Evolutionary conservation across 2,888 invertebrate species (phyloP).

Genomic region (Cerceris ruficornis): DNA sequence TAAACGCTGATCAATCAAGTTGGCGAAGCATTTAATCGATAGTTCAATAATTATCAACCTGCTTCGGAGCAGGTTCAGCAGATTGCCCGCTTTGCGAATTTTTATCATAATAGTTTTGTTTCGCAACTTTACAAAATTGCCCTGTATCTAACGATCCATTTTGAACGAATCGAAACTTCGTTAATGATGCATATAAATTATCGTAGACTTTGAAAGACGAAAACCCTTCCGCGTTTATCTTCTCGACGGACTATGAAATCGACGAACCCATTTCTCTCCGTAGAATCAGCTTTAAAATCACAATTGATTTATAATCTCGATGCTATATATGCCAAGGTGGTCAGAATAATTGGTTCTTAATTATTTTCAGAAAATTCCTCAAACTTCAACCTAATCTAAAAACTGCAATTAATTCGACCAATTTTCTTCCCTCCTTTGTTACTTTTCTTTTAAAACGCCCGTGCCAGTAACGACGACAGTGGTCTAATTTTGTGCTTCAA

Average conservation of each 20-base stretch:
- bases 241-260: conserved; percentile 15
- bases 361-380: too few species aligned
- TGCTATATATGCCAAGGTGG: too few species aligned
- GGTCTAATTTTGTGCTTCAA: too few species aligned
- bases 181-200: conserved; percentile 51
- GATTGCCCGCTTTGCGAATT: conserved; percentile 61
- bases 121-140: conserved; percentile 56
- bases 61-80: conserved; percentile 46
- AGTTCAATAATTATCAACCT: conserved; percentile 74
- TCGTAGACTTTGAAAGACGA: conserved; percentile 15
- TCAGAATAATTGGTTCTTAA: too few species aligned
- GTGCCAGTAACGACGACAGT: too few species aligned
- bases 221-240: neutral
- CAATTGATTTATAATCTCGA: too few species aligned
- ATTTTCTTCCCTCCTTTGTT: too few species aligned
- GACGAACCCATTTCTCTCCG: conserved; percentile 2
- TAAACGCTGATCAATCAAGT: conserved; percentile 73
- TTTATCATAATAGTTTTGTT: conserved; percentile 53
- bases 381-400: too few species aligned
- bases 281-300: too few species aligned
- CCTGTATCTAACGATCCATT: conserved; percentile 57
- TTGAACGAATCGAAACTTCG: conserved; percentile 42
- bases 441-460: too few species aligned
- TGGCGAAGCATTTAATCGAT: conserved; percentile 72
- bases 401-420: too few species aligned